Conservation (phyloP, 2,797 vertebrate species). For the Babyrousa celebensis region DNA sequence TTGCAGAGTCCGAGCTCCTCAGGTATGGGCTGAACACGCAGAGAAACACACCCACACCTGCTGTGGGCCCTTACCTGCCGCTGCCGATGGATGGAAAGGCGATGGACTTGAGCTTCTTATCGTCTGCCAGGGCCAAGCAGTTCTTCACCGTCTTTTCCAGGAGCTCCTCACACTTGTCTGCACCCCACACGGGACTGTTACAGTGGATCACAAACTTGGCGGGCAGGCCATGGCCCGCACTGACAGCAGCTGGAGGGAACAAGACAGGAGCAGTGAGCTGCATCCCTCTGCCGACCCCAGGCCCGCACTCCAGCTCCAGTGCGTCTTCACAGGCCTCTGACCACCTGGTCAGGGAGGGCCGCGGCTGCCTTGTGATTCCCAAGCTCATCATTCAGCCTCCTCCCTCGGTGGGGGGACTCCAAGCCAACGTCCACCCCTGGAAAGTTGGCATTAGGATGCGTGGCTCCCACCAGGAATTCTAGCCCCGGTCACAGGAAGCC, state of each 20-base stretch:
- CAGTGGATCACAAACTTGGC: slow-evolving; percentile 99
- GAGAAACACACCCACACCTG: fast-evolving
- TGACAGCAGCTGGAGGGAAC: slow-evolving; percentile 93
- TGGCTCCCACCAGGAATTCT: neutral
- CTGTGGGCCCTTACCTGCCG: slow-evolving; percentile 93
- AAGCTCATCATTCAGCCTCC: neutral
- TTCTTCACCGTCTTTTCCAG: slow-evolving; percentile 99
- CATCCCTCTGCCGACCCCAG: neutral
- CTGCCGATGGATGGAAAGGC: slow-evolving; percentile 99
- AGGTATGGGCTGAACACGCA: fast-evolving
- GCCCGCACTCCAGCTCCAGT: fast-evolving
- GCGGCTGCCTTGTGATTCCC: neutral
- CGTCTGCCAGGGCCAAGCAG: slow-evolving; percentile 98
- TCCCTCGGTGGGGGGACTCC: neutral
- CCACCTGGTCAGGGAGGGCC: neutral
- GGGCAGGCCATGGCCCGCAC: slow-evolving; percentile 95
- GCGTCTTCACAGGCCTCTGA: fast-evolving
- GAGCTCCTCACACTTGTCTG: slow-evolving; percentile 97
- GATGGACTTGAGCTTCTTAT: slow-evolving; percentile 98
- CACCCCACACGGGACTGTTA: slow-evolving; percentile 98
- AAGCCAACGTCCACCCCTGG: neutral
- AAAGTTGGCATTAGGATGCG: neutral
- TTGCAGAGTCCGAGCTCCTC: neutral
- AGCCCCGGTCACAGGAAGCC: neutral
- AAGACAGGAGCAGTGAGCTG: slow-evolving; percentile 72